These are phyloP conservation scores for Eretmocerus hayati DNA, from an alignment of 2,888 invertebrate species.

Conservation along the genomic window DNA sequence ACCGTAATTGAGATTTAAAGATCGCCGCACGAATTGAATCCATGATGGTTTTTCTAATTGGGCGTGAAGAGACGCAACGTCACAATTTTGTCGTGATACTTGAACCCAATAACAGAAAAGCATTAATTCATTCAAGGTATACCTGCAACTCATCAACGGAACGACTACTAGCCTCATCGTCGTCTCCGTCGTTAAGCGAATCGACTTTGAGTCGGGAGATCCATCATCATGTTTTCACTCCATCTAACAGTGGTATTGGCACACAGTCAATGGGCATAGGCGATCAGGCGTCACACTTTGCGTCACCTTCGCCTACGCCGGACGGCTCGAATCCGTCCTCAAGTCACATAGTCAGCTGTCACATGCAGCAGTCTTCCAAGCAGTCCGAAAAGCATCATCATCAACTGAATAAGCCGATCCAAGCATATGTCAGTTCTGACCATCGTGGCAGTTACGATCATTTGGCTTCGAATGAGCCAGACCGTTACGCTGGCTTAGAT, in stretches of 20 bases:
- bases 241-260: constrained; percentile 23
- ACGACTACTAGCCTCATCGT: constrained; percentile 37
- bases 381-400: constrained; percentile 37
- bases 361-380: constrained; percentile 24
- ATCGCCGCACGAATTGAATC: no score
- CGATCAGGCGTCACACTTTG: constrained; percentile 32
- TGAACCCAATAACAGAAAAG: no score
- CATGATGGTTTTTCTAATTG: no score
- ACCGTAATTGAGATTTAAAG: no score
- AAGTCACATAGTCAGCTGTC: constrained; percentile 24
- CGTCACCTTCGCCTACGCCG: constrained; percentile 31
- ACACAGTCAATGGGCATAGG: constrained; percentile 31
- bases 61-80: no score
- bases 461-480: constrained; percentile 24
- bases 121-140: constrained; percentile 20
- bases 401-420: constrained; percentile 38
- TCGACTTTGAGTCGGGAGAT: constrained; percentile 17
- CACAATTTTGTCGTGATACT: no score
- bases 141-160: constrained; percentile 38
- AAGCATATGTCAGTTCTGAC: constrained; percentile 15
- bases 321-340: constrained; percentile 23
- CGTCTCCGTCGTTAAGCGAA: constrained; percentile 38
- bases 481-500: constrained; percentile 23
- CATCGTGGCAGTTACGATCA: constrained; percentile 27
- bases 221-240: constrained; percentile 23